Evolutionary conservation across 2,888 invertebrate species (phyloP).

Genomic region (Xestia sexstrigata): DNA sequence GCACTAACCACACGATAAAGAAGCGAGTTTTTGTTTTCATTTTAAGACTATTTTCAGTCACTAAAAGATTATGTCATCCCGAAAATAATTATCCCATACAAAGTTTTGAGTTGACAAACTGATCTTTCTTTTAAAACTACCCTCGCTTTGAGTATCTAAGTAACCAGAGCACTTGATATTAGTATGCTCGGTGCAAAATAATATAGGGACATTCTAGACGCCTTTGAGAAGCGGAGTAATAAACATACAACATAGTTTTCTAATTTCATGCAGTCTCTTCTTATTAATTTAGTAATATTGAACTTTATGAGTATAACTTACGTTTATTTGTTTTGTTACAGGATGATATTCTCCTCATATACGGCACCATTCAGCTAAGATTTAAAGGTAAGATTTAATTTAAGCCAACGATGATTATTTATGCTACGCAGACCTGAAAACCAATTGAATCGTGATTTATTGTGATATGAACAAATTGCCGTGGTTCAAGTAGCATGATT

Average conservation of each 20-base stretch:
- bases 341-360: slow-evolving; percentile 89
- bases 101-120: neutral
- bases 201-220: slow-evolving; percentile 39
- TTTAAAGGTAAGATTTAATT: slow-evolving; percentile 78
- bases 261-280: slow-evolving; percentile 47
- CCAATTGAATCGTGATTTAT: slow-evolving; percentile 51
- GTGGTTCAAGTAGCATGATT: slow-evolving; percentile 45
- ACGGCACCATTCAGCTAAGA: slow-evolving; percentile 87
- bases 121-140: neutral
- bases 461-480: slow-evolving; percentile 37
- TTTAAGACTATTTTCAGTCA: neutral
- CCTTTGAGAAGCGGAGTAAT: slow-evolving; percentile 42
- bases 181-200: slow-evolving; percentile 32
- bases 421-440: slow-evolving; percentile 19
- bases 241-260: slow-evolving; percentile 53
- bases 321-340: slow-evolving; percentile 80
- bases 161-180: slow-evolving; percentile 39
- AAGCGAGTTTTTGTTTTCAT: neutral
- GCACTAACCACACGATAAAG: too few relatives aligned
- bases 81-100: neutral
- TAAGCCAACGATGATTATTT: slow-evolving; percentile 17
- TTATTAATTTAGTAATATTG: slow-evolving; percentile 49
- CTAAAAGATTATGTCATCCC: neutral
- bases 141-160: slow-evolving; percentile 12
- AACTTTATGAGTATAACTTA: slow-evolving; percentile 23